Evolutionary conservation across 2,113 vertebrate species (phyloP), one percentile per base, ranked within the genome.

Genomic region (Vanacampus margaritifer): DNA sequence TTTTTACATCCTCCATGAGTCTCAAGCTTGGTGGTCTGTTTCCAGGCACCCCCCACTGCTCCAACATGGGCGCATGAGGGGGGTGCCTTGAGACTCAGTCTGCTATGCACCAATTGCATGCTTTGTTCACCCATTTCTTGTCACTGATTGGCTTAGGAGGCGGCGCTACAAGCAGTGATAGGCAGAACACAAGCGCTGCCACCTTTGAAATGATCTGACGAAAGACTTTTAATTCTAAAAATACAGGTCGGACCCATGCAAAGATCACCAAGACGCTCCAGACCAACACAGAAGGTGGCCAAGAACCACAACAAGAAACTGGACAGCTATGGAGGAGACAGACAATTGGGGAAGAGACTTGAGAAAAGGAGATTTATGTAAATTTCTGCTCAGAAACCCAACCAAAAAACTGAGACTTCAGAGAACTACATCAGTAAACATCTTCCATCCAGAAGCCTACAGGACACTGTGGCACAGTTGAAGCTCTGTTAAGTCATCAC

Each of bases 21-120:
- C 66, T 74, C 74, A 63, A 56, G 73, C 68, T 66, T 61, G 24
- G 58, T 37, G 60, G 50, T 60, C 81, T 67, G 87, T 90, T 88
- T 90, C 80, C 72, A 88, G 82, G 82, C 43, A 32, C 84, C 87
- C 80, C 86, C 72, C 81, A 63, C 71, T 72, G 74, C 73, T 79
- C 23, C 81, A 73, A 46, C 5, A 39, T 50, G 64, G 64, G 54
- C 26, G 24, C 5, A 28, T 16, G 14, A n/a, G 26, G 24, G 14
- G 26, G 24, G 7, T 21, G 79, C 82, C 84, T 88, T 77, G 83
- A 88, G 87, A 88, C 86, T 66, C 26, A 0, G 17, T 64, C 35
- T 39, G 46, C 39, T 56, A 41, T 70, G 14, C 19, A 66, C 89
- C 89, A 90, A 90, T 89, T 45, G 12, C 8, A 64, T 35, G 54